Conservation (phyloP, 2,797 vertebrate species). For the Sphenopsis melanotis region DNA sequence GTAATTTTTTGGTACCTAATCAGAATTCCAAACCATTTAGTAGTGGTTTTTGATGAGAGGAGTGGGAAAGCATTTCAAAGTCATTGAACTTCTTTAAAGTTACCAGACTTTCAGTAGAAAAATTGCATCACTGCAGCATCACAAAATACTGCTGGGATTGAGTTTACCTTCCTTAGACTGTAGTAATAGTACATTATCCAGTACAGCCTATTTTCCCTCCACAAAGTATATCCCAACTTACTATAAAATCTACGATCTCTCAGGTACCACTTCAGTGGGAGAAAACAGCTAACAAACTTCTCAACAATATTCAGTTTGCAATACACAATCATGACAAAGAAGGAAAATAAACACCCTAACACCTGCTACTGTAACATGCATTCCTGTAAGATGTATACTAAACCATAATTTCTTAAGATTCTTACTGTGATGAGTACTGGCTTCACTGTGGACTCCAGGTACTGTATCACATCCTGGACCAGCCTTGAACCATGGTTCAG, state of each 20-base stretch:
- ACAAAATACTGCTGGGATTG: background rate
- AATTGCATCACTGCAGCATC: background rate
- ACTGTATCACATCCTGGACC: slow-evolving; percentile 89
- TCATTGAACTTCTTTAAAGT: background rate
- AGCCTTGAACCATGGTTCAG: slow-evolving; percentile 82
- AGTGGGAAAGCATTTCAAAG: background rate
- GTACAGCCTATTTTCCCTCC: background rate
- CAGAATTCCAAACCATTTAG: background rate
- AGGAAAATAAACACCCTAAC: background rate
- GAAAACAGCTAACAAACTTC: background rate
- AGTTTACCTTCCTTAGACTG: background rate
- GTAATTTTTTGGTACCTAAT: background rate
- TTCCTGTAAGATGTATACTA: background rate
- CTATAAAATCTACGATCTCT: background rate
- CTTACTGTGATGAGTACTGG: slow-evolving; percentile 79
- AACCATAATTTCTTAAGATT: background rate
- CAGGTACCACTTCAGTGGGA: background rate
- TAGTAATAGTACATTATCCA: background rate
- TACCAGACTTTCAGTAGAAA: background rate
- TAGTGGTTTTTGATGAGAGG: background rate
- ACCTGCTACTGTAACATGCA: background rate
- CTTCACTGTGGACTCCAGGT: slow-evolving; percentile 85
- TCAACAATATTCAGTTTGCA: background rate
- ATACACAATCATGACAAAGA: background rate
- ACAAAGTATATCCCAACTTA: background rate